Evolutionary conservation across 2,113 vertebrate species (phyloP).

Genomic region (Clarias batrachus): DNA sequence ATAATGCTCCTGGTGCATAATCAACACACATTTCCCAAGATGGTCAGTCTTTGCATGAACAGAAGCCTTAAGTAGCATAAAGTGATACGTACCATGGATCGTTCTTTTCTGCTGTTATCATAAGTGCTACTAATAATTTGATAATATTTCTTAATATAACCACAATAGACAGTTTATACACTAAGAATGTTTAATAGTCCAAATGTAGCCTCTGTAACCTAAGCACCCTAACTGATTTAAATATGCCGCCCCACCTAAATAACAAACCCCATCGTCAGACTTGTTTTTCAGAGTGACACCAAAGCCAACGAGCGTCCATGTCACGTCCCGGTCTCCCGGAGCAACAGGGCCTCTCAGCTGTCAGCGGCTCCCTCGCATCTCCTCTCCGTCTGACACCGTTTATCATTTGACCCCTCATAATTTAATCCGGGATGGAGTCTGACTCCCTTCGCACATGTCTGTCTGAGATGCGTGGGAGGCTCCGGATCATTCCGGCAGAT

Average conservation of each 20-base stretch:
- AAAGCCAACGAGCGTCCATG: neutral
- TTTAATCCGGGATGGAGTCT: conserved; percentile 24
- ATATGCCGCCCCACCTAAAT: neutral
- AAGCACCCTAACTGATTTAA: neutral
- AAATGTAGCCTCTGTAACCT: neutral
- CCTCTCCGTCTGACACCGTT: conserved; percentile 33
- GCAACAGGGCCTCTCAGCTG: conserved; percentile 36
- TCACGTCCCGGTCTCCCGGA: conserved; percentile 26
- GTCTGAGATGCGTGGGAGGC: conserved; percentile 32
- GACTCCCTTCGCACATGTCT: conserved; percentile 19
- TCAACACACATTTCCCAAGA: no score
- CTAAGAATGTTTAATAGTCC: neutral
- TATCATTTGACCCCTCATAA: conserved; percentile 43
- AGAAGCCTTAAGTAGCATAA: no score
- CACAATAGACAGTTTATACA: neutral
- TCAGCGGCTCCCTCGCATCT: conserved; percentile 18
- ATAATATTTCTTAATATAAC: neutral
- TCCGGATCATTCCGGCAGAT: neutral
- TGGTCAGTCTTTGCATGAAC: no score
- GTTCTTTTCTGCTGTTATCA: no score
- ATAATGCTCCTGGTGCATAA: no score
- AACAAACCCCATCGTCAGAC: neutral
- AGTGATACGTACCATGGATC: no score
- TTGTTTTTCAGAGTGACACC: neutral
- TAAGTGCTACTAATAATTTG: neutral